Conservation (phyloP, 2,113 vertebrate genomes). For the Spilogale gracilis region DNA sequence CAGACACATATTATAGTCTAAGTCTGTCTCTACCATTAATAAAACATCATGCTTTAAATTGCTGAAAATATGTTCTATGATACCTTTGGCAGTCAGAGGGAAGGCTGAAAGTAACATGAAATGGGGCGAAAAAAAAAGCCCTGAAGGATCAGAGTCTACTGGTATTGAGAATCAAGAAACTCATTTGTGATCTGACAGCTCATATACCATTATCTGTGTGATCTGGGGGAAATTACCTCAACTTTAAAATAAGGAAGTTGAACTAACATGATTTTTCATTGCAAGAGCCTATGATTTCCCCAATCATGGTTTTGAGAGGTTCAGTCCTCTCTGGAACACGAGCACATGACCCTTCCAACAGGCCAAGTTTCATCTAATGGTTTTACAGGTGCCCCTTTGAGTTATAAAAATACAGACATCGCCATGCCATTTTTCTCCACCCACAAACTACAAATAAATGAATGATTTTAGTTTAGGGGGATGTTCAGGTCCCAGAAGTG, state of each 20-base stretch:
- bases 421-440: not conserved
- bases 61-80: not conserved
- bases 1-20: not conserved
- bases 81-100: not conserved
- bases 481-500: conserved; percentile 58
- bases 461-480: conserved; percentile 43
- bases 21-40: not conserved
- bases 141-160: not conserved
- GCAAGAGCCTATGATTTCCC: not conserved
- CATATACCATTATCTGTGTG: rapidly evolving
- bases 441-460: conserved; percentile 15
- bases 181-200: not conserved
- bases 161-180: not conserved
- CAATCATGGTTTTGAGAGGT: not conserved
- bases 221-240: not conserved
- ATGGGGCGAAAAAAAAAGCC: not conserved
- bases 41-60: not conserved
- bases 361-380: not conserved
- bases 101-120: not conserved
- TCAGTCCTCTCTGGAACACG: not conserved
- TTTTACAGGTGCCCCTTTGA: not conserved
- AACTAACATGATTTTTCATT: not conserved
- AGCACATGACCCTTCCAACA: not conserved
- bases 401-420: not conserved
- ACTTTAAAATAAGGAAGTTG: not conserved